Base-by-base conservation (phyloP, 2,888 invertebrate genomes). In the Chironomus tentans region DNA sequence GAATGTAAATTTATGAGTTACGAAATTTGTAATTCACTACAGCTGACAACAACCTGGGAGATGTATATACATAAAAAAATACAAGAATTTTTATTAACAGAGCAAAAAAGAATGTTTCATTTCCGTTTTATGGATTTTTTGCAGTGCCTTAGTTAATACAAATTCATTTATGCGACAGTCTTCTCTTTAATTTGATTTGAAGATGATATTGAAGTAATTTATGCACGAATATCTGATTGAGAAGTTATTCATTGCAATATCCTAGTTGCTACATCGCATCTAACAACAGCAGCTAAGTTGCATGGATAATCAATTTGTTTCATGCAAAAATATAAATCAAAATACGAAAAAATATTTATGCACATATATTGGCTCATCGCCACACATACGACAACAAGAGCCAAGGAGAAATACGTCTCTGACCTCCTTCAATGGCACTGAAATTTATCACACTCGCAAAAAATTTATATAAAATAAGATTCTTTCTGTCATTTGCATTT, bases 1-100 rank as follows among this genome's bases (percentile, higher is more conserved):
- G 65, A 65, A 71, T 71, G 56, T 71, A 71, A 71, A 71, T 71
- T 71, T 71, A 71, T 71, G 71, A 65, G 65, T 22, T 10, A 50
- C 22, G 56, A 71, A 47, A 71, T 56, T 71, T 71, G 71, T 71
- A 50, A 71, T 71, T 56, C 71, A 24, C 65, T 50, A 46, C 70
- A 70, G 70, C 70, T 70, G 47, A 47, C 13, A 38, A 12, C 7
- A 15, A 68, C 21, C n/a, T 28, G 38, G 24, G 15, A 24, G 22
- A 56, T 56, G 15, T 15, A 56, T 5, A 56, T 56, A 38, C 38
- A 38, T 38, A 38, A 38, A 38, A 24, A 18, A 56, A 56, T 56
- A 18, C 56, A 18, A 56, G 56, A 18, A 7, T 56, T 56, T 38
- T 38, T 38, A 38, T 38, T 38, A 38, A 38, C 1, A 38, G 38